phyloP scores from a whole-genome alignment of 2,113 vertebrate species.

The Podocnemis expansa region DNA sequence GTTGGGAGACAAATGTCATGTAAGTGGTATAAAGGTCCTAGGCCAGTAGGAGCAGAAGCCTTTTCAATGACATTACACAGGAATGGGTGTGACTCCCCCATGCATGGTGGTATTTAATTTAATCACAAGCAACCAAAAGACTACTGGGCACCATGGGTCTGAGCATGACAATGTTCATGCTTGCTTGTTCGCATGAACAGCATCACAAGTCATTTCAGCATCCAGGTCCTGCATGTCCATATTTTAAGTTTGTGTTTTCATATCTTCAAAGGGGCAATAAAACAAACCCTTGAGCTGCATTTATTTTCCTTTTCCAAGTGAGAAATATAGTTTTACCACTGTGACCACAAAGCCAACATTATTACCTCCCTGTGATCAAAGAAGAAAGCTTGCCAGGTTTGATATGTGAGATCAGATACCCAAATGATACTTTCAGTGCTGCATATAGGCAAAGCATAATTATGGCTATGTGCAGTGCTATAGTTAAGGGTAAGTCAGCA shows the following conservation, averaged over 20 bases:
- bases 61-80: background rate
- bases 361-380: background rate
- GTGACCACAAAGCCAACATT: background rate
- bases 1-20: background rate
- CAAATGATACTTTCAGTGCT: background rate
- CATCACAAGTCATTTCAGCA: background rate
- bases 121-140: background rate
- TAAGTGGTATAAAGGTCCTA: background rate
- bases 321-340: background rate
- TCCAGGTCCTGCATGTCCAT: rapidly evolving
- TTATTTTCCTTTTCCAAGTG: background rate
- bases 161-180: background rate
- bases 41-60: background rate
- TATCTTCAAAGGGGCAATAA: background rate
- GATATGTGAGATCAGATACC: background rate
- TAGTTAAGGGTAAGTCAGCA: background rate
- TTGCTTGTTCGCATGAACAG: background rate
- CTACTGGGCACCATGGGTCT: background rate
- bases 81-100: background rate
- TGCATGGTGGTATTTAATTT: background rate
- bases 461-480: background rate
- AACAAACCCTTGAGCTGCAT: background rate
- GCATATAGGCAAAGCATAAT: constrained; percentile 8
- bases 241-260: background rate
- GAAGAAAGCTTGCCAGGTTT: background rate